Evolutionary conservation across 2,113 vertebrate genomes (phyloP).

Genomic region (Pelusios castaneus): DNA sequence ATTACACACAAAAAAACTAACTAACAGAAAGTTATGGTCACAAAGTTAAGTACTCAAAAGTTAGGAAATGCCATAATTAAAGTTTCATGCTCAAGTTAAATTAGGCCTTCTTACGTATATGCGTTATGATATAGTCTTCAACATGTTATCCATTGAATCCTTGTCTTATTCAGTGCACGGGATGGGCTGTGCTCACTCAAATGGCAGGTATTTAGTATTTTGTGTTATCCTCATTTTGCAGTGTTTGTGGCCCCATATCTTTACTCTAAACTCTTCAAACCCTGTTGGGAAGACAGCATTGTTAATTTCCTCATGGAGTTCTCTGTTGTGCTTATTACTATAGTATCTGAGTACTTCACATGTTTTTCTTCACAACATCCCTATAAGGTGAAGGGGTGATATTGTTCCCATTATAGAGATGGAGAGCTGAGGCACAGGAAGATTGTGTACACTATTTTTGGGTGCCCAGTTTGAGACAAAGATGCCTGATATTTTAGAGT

Average conservation of each 20-base stretch:
- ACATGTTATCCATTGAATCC: neutral
- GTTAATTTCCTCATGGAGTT: neutral
- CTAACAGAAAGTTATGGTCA: conserved; percentile 31
- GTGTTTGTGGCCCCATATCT: neutral
- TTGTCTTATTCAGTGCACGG: neutral
- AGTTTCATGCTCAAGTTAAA: neutral
- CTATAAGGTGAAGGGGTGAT: neutral
- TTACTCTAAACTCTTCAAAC: neutral
- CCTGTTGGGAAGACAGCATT: neutral
- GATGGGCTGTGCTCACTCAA: neutral
- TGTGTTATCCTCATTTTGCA: neutral
- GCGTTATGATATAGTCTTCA: neutral
- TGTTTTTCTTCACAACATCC: neutral
- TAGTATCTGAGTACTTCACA: neutral
- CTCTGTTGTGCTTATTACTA: neutral
- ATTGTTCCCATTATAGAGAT: neutral
- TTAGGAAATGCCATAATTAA: conserved; percentile 55
- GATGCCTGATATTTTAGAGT: neutral
- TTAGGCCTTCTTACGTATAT: neutral
- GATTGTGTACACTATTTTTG: neutral
- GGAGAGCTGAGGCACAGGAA: neutral
- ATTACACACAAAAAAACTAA: neutral
- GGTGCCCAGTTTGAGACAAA: neutral
- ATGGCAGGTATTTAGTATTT: neutral
- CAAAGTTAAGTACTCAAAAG: neutral